These are phyloP conservation scores for Pseudotriccus pelzelni DNA, from an alignment of 2,797 vertebrate species.

Conservation along the genomic window DNA sequence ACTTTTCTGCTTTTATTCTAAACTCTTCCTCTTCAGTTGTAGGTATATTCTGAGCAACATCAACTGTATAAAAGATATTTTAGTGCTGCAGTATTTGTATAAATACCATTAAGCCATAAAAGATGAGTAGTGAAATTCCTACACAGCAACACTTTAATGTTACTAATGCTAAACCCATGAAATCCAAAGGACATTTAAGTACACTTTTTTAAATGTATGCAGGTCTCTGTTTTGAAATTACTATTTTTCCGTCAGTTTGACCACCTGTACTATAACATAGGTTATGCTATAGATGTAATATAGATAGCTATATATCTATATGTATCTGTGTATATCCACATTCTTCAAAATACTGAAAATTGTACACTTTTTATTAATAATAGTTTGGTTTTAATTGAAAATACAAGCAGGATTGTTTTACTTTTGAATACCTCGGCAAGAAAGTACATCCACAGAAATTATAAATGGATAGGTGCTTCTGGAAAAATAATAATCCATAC, in stretches of 20 bases:
- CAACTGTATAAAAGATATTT: neutral
- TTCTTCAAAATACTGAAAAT: neutral
- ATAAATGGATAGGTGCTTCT: neutral
- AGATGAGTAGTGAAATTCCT: neutral
- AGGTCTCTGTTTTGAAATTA: neutral
- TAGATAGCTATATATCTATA: neutral
- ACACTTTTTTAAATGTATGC: neutral
- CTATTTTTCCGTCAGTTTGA: neutral
- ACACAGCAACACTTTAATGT: neutral
- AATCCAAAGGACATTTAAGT: neutral
- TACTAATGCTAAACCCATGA: neutral
- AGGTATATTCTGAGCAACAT: neutral
- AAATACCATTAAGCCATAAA: neutral
- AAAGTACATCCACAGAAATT: neutral
- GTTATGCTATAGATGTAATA: neutral
- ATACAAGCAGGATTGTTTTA: neutral
- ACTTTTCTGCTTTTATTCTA: neutral
- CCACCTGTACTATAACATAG: neutral
- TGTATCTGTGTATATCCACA: neutral
- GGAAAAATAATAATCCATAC: neutral
- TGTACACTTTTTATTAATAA: neutral
- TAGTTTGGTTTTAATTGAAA: neutral
- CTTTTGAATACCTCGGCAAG: neutral
- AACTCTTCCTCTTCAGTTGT: neutral
- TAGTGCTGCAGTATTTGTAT: neutral